Evolutionary conservation across 2,113 vertebrate species (phyloP).

Genomic region (Gambusia affinis): DNA sequence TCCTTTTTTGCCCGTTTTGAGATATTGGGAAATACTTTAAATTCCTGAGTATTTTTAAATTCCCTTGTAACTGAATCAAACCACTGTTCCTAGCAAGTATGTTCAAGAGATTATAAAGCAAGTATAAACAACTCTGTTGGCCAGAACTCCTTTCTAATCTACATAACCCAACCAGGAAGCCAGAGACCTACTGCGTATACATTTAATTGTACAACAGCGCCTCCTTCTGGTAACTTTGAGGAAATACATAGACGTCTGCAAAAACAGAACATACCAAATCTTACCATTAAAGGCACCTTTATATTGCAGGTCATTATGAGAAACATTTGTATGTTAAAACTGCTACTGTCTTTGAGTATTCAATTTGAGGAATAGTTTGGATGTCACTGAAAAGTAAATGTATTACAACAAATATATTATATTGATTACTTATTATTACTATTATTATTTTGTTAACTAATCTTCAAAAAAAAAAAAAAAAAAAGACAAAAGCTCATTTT

Average conservation of each 20-base stretch:
- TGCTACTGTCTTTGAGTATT: too few species aligned
- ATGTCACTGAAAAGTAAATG: not conserved
- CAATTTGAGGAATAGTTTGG: not conserved
- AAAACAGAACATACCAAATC: not conserved
- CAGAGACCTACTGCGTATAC: not conserved
- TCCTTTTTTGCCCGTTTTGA: not conserved
- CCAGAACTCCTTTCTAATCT: not conserved
- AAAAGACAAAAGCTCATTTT: not conserved
- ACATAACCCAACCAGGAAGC: not conserved
- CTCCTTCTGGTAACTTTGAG: slow-evolving; percentile 29
- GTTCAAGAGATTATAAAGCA: not conserved
- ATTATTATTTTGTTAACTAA: not conserved
- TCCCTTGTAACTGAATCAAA: not conserved
- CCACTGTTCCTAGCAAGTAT: not conserved
- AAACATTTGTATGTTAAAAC: not conserved
- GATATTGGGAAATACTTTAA: not conserved
- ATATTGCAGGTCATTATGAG: not conserved
- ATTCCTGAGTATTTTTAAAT: not conserved
- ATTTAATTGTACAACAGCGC: slow-evolving; percentile 29
- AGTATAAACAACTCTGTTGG: not conserved
- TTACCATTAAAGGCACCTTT: slow-evolving; percentile 8
- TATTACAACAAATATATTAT: not conserved
- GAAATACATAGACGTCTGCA: slow-evolving; percentile 5
- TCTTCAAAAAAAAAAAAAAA: not conserved
- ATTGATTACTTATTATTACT: not conserved